A percentile compares a stretch with the other conserved stretches of the same genome.
Evolutionary conservation across 2,797 vertebrate species (phyloP).

Genomic region (Hylomyscus alleni): DNA sequence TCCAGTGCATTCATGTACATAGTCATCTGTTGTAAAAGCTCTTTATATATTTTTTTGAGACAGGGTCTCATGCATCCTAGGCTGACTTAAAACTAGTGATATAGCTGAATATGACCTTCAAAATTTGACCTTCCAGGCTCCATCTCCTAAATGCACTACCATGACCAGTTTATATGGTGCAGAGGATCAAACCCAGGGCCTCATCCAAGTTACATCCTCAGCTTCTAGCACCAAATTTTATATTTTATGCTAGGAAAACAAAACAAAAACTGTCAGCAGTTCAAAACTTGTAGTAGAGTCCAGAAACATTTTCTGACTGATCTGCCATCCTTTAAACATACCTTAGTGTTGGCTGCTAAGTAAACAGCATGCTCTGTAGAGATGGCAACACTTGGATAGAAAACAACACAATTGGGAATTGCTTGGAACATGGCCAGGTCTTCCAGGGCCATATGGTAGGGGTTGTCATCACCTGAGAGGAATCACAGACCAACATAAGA

Average conservation of each 20-base stretch:
- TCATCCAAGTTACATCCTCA: neutral
- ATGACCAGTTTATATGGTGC: neutral
- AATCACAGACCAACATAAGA: neutral
- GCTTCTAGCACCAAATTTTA: neutral
- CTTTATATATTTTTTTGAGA: neutral
- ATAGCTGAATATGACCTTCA: neutral
- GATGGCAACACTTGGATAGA: constrained; percentile 94
- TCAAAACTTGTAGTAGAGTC: neutral
- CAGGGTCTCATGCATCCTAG: neutral
- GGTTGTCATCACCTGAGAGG: constrained; percentile 92
- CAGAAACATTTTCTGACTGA: neutral
- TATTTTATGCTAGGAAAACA: neutral
- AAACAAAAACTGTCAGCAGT: neutral
- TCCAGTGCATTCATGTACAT: neutral
- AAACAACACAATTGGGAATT: constrained; percentile 93
- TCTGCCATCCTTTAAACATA: constrained; percentile 73
- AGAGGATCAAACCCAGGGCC: neutral
- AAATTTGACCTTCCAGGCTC: neutral
- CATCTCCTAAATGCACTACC: neutral
- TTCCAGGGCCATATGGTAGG: constrained; percentile 95
- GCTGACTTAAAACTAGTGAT: neutral
- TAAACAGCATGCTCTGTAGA: constrained; percentile 93
- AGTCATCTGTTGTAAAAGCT: neutral
- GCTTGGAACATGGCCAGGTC: constrained; percentile 96
- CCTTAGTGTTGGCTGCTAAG: constrained; percentile 93